A percentile compares a stretch with the other conserved stretches of the same genome.
These are phyloP conservation scores for Malacosoma neustria DNA, from an alignment of 2,888 invertebrate species.

Conservation along the genomic window DNA sequence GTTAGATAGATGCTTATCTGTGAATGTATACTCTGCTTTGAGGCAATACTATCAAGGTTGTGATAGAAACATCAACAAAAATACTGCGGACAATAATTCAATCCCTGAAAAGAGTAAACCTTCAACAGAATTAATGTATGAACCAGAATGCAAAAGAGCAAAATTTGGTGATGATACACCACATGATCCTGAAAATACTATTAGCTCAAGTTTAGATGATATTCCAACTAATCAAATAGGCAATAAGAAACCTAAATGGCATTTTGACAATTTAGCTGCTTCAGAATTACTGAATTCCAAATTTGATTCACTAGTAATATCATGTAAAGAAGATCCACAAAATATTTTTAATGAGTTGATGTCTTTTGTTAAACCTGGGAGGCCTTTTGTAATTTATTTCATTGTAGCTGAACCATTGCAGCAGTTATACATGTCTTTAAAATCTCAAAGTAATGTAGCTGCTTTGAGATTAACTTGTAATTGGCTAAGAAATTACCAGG, in stretches of 20 bases:
- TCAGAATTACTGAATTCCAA: slow-evolving; percentile 76
- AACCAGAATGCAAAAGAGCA: slow-evolving; percentile 34
- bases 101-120: slow-evolving; percentile 34
- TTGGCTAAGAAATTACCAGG: slow-evolving; percentile 93
- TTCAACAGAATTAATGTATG: slow-evolving; percentile 23
- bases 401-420: slow-evolving; percentile 87
- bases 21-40: slow-evolving; percentile 85
- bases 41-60: slow-evolving; percentile 79
- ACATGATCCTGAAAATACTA: slow-evolving; percentile 8
- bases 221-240: slow-evolving; percentile 10
- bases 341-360: slow-evolving; percentile 84
- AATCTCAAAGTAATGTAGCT: slow-evolving; percentile 80
- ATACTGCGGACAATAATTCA: slow-evolving; percentile 26
- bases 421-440: slow-evolving; percentile 87
- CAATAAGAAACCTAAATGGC: slow-evolving; percentile 79
- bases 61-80: slow-evolving; percentile 39
- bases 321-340: slow-evolving; percentile 89
- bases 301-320: slow-evolving; percentile 85
- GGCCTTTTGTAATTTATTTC: slow-evolving; percentile 91
- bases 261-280: slow-evolving; percentile 79
- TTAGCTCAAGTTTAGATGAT: slow-evolving; percentile 3
- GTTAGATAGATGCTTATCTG: slow-evolving; percentile 79
- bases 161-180: slow-evolving; percentile 24
- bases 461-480: slow-evolving; percentile 87
- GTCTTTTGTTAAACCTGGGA: slow-evolving; percentile 84